Evolutionary conservation across 2,888 invertebrate genomes (phyloP).

Genomic region (Noctua fimbriata): DNA sequence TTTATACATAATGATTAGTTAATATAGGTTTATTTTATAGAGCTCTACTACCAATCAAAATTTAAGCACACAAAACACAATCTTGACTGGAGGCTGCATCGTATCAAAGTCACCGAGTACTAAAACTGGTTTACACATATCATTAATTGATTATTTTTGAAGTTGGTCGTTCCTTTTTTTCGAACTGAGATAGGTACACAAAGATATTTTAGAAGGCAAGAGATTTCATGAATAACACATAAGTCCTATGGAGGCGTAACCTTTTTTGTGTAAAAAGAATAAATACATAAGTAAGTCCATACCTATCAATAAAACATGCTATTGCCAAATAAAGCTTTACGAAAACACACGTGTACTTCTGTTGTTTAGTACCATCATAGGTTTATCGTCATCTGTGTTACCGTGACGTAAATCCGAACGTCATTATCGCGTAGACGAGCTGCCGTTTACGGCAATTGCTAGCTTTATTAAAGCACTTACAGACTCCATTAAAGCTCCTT

Average conservation of each 20-base stretch:
- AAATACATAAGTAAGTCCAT: conserved; percentile 34
- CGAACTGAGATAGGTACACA: neutral
- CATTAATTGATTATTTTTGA: neutral
- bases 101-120: neutral
- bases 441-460: conserved; percentile 20
- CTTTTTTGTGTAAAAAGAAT: conserved; percentile 35
- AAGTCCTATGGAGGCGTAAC: conserved; percentile 2
- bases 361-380: conserved; percentile 27
- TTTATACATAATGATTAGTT: neutral
- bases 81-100: neutral
- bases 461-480: conserved; percentile 45
- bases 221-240: conserved; percentile 55
- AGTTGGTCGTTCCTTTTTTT: neutral
- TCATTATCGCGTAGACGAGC: conserved; percentile 31
- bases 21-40: too few species aligned
- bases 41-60: neutral
- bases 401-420: conserved; percentile 44
- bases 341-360: conserved; percentile 3
- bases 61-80: neutral
- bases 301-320: conserved; percentile 42
- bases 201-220: neutral
- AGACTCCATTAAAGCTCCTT: conserved; percentile 38
- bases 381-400: conserved; percentile 22
- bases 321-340: neutral
- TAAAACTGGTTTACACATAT: neutral